Evolutionary conservation across 2,888 invertebrate genomes (phyloP).

Genomic region (Heliconius aoede): DNA sequence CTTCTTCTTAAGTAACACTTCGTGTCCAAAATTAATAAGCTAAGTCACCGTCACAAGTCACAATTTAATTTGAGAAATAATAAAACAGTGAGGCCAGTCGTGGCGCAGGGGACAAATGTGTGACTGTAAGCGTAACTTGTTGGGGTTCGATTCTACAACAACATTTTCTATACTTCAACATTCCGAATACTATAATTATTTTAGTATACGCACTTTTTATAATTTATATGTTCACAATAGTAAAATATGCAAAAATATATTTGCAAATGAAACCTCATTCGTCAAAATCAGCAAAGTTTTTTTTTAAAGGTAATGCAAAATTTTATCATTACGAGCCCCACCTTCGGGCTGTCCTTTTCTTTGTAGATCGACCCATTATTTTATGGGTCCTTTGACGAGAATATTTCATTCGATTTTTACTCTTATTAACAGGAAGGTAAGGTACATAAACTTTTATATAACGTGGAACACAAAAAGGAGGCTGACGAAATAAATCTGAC

Average conservation of each 20-base stretch:
- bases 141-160: no score
- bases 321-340: conserved; percentile 38
- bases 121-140: no score
- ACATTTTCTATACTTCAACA: no score
- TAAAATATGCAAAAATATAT: conserved; percentile 15
- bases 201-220: neutral
- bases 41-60: no score
- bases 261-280: conserved; percentile 24
- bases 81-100: no score
- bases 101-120: neutral
- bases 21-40: no score
- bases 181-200: no score
- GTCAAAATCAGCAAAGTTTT: conserved; percentile 28
- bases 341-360: conserved; percentile 34
- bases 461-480: conserved; percentile 10
- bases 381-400: conserved; percentile 19
- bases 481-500: conserved; percentile 22
- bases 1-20: no score
- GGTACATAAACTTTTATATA: neutral
- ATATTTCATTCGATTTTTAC: neutral
- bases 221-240: neutral
- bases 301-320: conserved; percentile 38
- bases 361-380: conserved; percentile 33
- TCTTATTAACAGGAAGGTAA: neutral
- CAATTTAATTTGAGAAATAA: no score